Base-by-base conservation (phyloP, 92 coral and sea anemone species). In the Plumapathes pennacea region DNA sequence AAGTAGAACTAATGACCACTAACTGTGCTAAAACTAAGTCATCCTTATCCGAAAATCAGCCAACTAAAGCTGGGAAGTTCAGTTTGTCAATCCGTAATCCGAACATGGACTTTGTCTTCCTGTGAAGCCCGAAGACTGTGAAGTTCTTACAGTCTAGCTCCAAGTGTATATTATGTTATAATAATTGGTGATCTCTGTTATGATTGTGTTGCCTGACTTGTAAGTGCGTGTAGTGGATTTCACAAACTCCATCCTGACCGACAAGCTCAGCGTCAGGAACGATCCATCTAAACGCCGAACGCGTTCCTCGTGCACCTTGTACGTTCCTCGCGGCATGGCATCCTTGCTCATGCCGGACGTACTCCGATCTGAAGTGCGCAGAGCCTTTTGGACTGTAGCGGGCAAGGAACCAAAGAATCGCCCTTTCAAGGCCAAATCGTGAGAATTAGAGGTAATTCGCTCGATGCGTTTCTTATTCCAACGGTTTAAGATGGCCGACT, bases 231-330 rank as follows among this genome's bases (percentile, higher is more conserved):
- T 67, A 13, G 37, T 44, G 13, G 74, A 40, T 39, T 51, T 52
- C 25, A 67, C 74, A 30, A 54, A 67, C 52, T 67, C 74, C 32
- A 24, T 67, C 54, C 24, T 67, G 12, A 67, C 74, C 9, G 74
- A 67, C 38, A 67, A 39, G 30, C 19, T 14, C 44, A 54, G 26
- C 47, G 53, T 51, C 20, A 14, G 51, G 20, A 3, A 54, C 44
- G 39, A 38, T 0, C 74, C 74, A 39, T 67, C 50, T 3, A 54
- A 1, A 33, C 13, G 43, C 23, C 11, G 21, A 12, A 67, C 25
- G 6, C 64, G 44, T 33, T 54, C 64, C 38, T 67, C 74, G 24
- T 67, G 74, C 30, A 53, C n/a, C 7, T 54, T 53, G 54, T 54
- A 67, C 11, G 74, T 52, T 11, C 74, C 74, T 19, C 12, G 25